phyloP scores from a whole-genome alignment of 2,888 invertebrate genomes.

The Plebejus argus region DNA sequence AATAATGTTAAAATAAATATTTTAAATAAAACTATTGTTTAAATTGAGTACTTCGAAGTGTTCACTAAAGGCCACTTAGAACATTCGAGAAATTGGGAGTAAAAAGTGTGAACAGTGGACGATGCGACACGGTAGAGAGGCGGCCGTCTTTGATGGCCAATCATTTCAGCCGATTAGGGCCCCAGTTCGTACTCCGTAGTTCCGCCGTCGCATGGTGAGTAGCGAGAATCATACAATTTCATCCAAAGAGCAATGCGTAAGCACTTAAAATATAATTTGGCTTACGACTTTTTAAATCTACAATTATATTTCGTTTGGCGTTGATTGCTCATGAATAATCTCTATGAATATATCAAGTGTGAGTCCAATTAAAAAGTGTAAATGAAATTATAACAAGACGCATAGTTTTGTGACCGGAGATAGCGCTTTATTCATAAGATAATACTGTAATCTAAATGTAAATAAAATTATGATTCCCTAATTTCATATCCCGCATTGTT shows the following conservation, averaged over 20 bases:
- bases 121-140: neutral
- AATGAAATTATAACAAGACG: slow-evolving; percentile 28
- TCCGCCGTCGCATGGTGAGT: neutral
- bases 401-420: slow-evolving; percentile 31
- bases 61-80: neutral
- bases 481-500: slow-evolving; percentile 23
- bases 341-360: slow-evolving; percentile 21
- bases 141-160: slow-evolving; percentile 10
- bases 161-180: neutral
- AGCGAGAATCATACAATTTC: neutral
- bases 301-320: slow-evolving; percentile 14
- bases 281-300: slow-evolving; percentile 1
- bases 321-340: slow-evolving; percentile 28
- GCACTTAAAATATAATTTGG: neutral
- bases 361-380: slow-evolving; percentile 30
- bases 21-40: neutral
- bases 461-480: slow-evolving; percentile 42
- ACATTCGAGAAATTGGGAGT: neutral
- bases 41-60: neutral
- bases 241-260: neutral
- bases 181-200: neutral
- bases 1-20: neutral
- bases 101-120: neutral
- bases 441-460: slow-evolving; percentile 48
- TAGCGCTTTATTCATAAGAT: slow-evolving; percentile 46